Percentiles rank a stretch among this genome's conserved stretches.
Conservation (phyloP, 2,797 vertebrate genomes). For the Alectoris magna region DNA sequence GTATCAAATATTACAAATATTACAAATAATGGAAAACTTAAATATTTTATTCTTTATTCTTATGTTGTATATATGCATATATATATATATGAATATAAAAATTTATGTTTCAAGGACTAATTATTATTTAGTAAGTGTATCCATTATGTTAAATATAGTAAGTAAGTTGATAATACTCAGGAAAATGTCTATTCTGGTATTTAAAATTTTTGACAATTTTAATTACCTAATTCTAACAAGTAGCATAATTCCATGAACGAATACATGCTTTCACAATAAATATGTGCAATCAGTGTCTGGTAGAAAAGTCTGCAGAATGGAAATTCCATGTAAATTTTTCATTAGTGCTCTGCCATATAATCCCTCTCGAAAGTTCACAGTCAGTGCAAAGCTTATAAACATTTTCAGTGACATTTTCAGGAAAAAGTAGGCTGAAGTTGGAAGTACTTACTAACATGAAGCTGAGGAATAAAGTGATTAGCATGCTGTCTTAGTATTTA, state of each 20-base stretch:
- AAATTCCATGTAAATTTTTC: slow-evolving; percentile 29
- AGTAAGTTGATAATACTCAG: neutral
- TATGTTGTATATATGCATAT: neutral
- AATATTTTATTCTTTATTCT: neutral
- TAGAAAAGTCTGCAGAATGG: neutral
- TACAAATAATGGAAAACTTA: neutral
- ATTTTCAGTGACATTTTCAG: slow-evolving; percentile 38
- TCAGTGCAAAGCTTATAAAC: slow-evolving; percentile 6
- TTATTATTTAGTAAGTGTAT: neutral
- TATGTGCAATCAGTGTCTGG: slow-evolving; percentile 19
- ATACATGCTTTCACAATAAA: neutral
- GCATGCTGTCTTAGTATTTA: neutral
- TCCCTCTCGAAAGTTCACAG: slow-evolving; percentile 4
- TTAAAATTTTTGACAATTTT: neutral
- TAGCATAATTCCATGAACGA: neutral
- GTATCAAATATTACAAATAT: neutral
- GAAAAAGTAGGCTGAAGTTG: slow-evolving; percentile 31
- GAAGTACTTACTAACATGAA: slow-evolving; percentile 1
- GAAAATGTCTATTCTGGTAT: neutral
- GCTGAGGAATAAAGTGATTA: neutral
- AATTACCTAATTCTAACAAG: neutral
- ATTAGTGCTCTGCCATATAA: slow-evolving; percentile 8
- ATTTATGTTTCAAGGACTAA: neutral
- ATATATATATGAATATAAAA: too few species aligned
- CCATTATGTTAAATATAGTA: neutral